Conservation (phyloP, 2,113 vertebrate species). For the Acinonyx jubatus region DNA sequence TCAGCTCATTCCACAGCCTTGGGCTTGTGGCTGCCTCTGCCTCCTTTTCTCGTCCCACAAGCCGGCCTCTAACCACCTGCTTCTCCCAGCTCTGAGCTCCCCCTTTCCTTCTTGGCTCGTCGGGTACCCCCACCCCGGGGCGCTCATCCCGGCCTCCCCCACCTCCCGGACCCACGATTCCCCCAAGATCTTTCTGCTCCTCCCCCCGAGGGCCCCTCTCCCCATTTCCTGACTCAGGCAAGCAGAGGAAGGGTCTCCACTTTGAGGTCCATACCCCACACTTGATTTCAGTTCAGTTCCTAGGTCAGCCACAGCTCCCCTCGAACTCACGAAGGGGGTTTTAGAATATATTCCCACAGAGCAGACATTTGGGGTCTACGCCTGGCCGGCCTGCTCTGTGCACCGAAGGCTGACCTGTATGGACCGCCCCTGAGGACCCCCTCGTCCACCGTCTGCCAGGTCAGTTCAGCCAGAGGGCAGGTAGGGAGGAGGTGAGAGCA, state of each 20-base stretch:
- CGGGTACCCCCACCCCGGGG: fast-evolving
- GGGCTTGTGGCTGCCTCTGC: too few species aligned
- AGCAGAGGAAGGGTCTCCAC: neutral
- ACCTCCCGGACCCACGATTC: neutral
- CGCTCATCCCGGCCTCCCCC: neutral
- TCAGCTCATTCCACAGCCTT: neutral
- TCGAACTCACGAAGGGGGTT: neutral
- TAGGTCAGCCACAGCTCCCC: neutral
- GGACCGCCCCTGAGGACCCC: neutral
- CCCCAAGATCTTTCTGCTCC: neutral
- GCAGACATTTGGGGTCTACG: neutral
- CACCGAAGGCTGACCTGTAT: too few species aligned
- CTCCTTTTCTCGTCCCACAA: neutral
- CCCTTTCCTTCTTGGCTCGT: neutral
- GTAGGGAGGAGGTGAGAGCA: neutral
- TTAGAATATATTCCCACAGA: neutral
- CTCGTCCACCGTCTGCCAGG: neutral
- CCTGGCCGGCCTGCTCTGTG: neutral
- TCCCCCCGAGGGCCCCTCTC: neutral
- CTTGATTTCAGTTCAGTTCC: neutral
- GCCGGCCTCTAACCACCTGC: neutral
- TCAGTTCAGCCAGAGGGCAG: neutral
- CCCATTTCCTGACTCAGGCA: neutral
- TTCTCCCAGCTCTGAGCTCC: neutral
- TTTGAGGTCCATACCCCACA: neutral